Conservation (phyloP, 2,113 vertebrate species). For the Nesoenas mayeri region DNA sequence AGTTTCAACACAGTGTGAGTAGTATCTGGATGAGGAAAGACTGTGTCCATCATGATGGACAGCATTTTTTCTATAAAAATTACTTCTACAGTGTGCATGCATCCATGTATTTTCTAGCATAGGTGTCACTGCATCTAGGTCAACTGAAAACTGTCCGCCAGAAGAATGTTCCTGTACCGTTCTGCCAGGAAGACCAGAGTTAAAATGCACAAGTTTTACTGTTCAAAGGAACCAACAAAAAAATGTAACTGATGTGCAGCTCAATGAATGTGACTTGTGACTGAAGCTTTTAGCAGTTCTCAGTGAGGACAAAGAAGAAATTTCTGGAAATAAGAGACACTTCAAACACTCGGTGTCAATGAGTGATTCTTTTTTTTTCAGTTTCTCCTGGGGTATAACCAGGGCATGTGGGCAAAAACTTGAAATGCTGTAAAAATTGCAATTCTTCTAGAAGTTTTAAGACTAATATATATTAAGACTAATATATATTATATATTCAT, state of each 20-base stretch:
- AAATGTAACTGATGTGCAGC: not conserved
- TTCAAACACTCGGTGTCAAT: not conserved
- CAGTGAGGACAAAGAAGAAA: not conserved
- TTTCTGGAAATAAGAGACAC: not conserved
- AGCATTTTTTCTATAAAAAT: not conserved
- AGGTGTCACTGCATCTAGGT: not conserved
- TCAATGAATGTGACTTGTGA: not conserved
- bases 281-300: not conserved
- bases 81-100: not conserved
- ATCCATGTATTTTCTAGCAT: not conserved
- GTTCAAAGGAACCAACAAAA: not conserved
- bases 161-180: not conserved
- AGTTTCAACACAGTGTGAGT: accelerated
- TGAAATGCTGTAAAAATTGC: not conserved
- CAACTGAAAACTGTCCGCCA: not conserved
- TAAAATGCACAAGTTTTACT: not conserved
- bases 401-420: not conserved
- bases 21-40: not conserved
- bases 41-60: not conserved
- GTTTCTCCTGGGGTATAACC: not conserved
- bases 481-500: too few species aligned
- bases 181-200: not conserved
- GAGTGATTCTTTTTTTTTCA: not conserved
- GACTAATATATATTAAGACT: not conserved
- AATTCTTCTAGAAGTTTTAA: not conserved